Percentiles rank a stretch among this genome's conserved stretches.
Conservation (phyloP, 2,888 invertebrate species). For the Zonitis immaculata region DNA sequence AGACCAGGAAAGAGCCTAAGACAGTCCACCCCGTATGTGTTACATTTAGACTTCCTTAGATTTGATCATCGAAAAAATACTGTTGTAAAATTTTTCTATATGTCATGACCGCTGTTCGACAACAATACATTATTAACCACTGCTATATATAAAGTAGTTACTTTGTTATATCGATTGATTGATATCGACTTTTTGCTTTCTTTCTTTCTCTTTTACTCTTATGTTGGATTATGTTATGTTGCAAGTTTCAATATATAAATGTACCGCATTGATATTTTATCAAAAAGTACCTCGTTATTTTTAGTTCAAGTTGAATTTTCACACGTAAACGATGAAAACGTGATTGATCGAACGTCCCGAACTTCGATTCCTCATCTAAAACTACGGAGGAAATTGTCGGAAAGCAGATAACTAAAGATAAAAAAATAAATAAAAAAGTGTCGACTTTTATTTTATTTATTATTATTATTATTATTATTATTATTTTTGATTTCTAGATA, state of each 20-base stretch:
- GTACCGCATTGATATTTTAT: constrained; percentile 1
- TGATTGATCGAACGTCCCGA: not conserved
- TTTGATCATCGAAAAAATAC: not conserved
- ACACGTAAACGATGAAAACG: constrained; percentile 1
- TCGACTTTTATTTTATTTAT: not conserved
- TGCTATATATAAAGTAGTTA: not conserved
- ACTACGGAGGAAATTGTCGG: not conserved
- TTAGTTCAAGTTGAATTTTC: not conserved
- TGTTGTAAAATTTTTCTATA: not conserved
- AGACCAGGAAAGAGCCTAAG: too few relatives aligned
- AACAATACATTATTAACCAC: not conserved
- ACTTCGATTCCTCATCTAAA: not conserved
- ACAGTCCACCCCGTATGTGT: too few relatives aligned
- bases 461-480: not conserved
- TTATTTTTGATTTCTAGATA: not conserved
- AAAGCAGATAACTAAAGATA: constrained; percentile 1
- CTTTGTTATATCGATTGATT: not conserved
- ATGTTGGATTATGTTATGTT: not conserved
- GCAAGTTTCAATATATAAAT: not conserved
- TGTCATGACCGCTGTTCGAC: not conserved
- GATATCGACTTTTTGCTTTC: not conserved
- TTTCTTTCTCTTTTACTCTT: too few relatives aligned
- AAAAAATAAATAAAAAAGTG: too few relatives aligned
- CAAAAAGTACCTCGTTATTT: constrained; percentile 2
- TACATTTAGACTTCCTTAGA: constrained; percentile 31